Evolutionary conservation across 2,888 invertebrate genomes (phyloP).

Genomic region (Tenodera sinensis): DNA sequence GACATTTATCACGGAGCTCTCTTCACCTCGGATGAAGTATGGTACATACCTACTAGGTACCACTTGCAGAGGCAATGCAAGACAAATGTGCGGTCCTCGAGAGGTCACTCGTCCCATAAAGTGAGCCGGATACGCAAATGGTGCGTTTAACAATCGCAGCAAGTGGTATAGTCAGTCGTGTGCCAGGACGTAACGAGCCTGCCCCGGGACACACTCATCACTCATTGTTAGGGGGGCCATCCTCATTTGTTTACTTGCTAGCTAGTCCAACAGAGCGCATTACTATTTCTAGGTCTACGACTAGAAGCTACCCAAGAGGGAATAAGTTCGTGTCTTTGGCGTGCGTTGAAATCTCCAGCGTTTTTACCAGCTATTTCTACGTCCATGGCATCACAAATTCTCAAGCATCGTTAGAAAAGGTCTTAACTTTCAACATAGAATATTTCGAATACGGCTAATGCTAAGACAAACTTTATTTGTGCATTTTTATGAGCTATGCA

Average conservation of each 20-base stretch:
- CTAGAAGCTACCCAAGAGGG: too few species aligned
- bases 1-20: not conserved
- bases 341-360: too few species aligned
- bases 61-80: not conserved
- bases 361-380: too few species aligned
- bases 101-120: not conserved
- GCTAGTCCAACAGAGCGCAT: not conserved
- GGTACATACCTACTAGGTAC: too few species aligned
- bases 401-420: too few species aligned
- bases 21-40: not conserved
- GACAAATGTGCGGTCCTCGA: not conserved
- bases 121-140: not conserved
- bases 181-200: not conserved
- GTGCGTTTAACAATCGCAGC: not conserved
- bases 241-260: not conserved
- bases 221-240: not conserved
- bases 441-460: too few species aligned
- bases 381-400: too few species aligned
- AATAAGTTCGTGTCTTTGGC: too few species aligned
- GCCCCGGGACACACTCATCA: not conserved
- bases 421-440: too few species aligned
- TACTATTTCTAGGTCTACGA: too few species aligned
- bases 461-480: too few species aligned
- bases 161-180: not conserved
- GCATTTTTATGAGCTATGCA: too few species aligned